Evolutionary conservation across 1,140 invertebrate genomes (phyloP).

Genomic region (Mesaphorura yosii): DNA sequence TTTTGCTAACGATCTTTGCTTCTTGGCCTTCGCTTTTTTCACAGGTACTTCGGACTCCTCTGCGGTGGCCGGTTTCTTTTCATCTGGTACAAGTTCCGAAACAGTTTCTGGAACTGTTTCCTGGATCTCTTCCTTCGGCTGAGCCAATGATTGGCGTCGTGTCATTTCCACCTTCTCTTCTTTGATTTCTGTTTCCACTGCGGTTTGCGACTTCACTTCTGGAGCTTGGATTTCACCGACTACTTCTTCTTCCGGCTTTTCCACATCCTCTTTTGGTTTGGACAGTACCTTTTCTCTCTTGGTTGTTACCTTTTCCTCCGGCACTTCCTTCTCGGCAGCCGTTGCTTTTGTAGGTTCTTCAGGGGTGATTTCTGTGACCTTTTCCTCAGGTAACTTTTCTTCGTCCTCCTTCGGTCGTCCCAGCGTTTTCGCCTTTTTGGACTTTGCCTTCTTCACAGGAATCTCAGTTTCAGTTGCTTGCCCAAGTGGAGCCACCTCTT

Average conservation of each 20-base stretch:
- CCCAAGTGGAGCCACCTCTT: too few relatives aligned
- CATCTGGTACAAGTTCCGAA: neutral
- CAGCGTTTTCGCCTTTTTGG: neutral
- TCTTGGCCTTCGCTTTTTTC: constrained; percentile 5
- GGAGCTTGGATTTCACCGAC: neutral
- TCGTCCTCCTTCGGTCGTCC: neutral
- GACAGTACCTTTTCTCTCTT: neutral
- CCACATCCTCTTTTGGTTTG: neutral
- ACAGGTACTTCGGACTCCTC: neutral
- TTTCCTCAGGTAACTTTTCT: neutral
- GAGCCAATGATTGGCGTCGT: neutral
- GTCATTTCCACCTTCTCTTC: neutral
- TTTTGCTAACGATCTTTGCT: neutral
- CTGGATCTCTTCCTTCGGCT: constrained; percentile 5
- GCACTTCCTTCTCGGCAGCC: neutral
- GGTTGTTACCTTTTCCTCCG: neutral
- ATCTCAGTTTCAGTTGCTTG: constrained; percentile 8
- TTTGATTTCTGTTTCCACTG: neutral
- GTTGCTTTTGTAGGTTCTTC: neutral
- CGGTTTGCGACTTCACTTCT: neutral
- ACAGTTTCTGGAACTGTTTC: neutral
- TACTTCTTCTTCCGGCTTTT: constrained; percentile 4
- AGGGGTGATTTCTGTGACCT: neutral
- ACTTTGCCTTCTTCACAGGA: constrained; percentile 1
- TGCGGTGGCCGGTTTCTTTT: neutral